Evolutionary conservation across 2,797 vertebrate species (phyloP).

Genomic region (Lithobates sylvaticus): DNA sequence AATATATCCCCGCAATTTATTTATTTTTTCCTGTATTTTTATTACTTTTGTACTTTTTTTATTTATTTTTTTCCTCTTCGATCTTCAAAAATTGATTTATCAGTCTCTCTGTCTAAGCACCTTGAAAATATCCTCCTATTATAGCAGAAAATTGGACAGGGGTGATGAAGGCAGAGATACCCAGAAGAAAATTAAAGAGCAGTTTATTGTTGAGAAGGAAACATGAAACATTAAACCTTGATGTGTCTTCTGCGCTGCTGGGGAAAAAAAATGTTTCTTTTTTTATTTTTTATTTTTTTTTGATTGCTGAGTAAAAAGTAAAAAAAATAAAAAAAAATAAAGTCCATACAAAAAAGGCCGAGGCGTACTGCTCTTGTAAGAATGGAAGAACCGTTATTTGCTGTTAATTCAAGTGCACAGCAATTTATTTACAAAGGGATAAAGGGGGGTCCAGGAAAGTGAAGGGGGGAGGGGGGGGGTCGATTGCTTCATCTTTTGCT

Average conservation of each 20-base stretch:
- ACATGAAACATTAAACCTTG: slow-evolving; percentile 13
- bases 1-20: not conserved
- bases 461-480: no score
- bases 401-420: no score
- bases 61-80: not conserved
- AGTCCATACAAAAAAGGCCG: not conserved
- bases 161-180: slow-evolving; percentile 3
- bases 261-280: no score
- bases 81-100: slow-evolving; percentile 34
- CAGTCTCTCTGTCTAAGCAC: slow-evolving; percentile 15
- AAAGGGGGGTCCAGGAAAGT: no score
- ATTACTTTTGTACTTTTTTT: not conserved
- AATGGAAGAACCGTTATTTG: no score
- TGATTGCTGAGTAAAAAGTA: no score
- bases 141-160: not conserved
- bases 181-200: slow-evolving; percentile 17
- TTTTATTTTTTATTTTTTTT: not conserved
- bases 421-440: no score
- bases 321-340: not conserved
- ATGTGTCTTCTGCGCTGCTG: not conserved
- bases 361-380: no score
- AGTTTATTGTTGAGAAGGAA: not conserved
- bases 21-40: not conserved
- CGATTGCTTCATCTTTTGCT: no score
- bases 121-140: slow-evolving; percentile 27